Evolutionary conservation across 2,888 invertebrate species (phyloP).

Genomic region (Lasiommata megera): DNA sequence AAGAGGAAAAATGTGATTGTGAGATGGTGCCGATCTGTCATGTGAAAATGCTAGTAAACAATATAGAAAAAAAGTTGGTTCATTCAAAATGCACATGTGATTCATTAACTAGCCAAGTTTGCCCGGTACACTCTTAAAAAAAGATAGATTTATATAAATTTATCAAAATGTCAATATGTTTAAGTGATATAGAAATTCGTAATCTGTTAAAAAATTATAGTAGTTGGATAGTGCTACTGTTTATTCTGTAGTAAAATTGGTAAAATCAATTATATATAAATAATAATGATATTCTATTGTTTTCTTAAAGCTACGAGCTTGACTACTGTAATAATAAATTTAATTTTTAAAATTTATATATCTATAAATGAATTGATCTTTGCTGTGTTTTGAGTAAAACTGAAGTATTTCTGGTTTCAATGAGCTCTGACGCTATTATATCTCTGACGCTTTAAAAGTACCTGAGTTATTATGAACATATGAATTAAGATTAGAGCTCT

Average conservation of each 20-base stretch:
- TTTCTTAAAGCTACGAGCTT: not conserved
- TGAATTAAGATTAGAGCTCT: too few relatives aligned
- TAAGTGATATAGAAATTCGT: not conserved
- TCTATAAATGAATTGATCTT: too few relatives aligned
- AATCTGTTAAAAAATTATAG: not conserved
- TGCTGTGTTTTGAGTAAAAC: too few relatives aligned
- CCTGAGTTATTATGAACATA: too few relatives aligned
- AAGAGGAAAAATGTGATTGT: conserved; percentile 50
- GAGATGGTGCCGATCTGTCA: conserved; percentile 68
- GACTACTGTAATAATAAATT: too few relatives aligned
- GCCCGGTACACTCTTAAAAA: conserved; percentile 58
- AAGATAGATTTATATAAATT: not conserved
- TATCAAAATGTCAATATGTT: not conserved
- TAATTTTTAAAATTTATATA: too few relatives aligned
- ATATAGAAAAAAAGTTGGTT: conserved; percentile 60
- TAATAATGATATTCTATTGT: not conserved
- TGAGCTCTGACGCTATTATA: too few relatives aligned
- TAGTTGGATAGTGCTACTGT: not conserved
- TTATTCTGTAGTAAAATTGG: conserved; percentile 1
- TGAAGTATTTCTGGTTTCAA: too few relatives aligned
- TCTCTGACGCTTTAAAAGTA: too few relatives aligned
- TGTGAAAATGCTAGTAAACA: conserved; percentile 68
- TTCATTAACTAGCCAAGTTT: conserved; percentile 54
- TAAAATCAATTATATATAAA: not conserved
- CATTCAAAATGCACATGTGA: conserved; percentile 65